A percentile compares a stretch with the other conserved stretches of the same genome.
Conservation (phyloP, 2,888 invertebrate genomes). For the Strigamia crassipes region DNA sequence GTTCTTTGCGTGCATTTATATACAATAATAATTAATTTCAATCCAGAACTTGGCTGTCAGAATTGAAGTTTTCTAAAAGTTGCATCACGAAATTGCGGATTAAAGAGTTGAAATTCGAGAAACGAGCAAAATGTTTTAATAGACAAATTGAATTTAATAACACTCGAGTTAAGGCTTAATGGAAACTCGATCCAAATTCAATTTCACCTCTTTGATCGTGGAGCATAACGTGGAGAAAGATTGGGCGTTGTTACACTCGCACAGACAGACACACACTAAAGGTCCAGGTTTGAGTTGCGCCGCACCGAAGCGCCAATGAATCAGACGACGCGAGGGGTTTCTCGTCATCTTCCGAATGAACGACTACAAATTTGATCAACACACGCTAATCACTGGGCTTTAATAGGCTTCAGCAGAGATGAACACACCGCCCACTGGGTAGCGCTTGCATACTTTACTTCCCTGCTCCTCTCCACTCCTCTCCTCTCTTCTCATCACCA, state of each 20-base stretch:
- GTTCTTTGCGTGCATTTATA: too few species aligned
- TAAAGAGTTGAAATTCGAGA: too few species aligned
- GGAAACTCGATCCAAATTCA: not conserved
- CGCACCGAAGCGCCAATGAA: not conserved
- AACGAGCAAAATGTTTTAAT: too few species aligned
- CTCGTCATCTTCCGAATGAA: conserved; percentile 10
- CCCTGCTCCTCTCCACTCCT: not conserved
- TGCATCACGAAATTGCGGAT: too few species aligned
- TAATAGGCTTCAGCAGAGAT: not conserved
- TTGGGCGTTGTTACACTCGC: too few species aligned
- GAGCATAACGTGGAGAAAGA: not conserved
- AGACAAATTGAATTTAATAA: too few species aligned
- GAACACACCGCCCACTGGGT: conserved; percentile 14
- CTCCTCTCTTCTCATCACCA: not conserved
- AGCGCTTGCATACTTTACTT: not conserved
- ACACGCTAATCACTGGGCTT: not conserved
- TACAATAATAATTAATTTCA: too few species aligned
- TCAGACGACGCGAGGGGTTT: not conserved
- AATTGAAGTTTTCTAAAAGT: too few species aligned
- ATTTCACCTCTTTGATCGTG: not conserved
- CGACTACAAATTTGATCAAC: conserved; percentile 15
- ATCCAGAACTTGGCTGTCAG: too few species aligned
- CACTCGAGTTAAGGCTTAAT: too few species aligned
- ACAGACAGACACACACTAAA: too few species aligned
- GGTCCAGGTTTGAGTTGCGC: too few species aligned